phyloP scores from a whole-genome alignment of 2,113 vertebrate species.

The Eurystomus gularis region DNA sequence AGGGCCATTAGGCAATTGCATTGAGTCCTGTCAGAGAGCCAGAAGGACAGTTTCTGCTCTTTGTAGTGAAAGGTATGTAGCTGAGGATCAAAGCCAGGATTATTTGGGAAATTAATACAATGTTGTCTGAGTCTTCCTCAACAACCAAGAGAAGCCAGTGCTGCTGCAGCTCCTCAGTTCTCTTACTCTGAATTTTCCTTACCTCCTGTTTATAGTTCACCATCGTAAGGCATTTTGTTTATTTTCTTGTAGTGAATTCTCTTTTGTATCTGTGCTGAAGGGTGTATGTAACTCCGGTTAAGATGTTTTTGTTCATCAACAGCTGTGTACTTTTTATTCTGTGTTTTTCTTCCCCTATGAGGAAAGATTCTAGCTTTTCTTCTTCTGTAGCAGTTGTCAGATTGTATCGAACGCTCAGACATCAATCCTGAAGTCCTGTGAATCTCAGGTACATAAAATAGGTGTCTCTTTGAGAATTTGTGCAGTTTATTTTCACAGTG shows the following conservation, averaged over 20 bases:
- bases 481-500: not conserved
- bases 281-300: not conserved
- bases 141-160: not conserved
- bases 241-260: not conserved
- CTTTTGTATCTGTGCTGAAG: not conserved
- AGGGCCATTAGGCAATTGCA: constrained; percentile 64
- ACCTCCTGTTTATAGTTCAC: constrained; percentile 37
- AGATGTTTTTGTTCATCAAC: not conserved
- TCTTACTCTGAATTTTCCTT: not conserved
- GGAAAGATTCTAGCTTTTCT: not conserved
- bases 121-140: not conserved
- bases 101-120: not conserved
- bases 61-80: not conserved
- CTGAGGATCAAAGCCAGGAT: constrained; percentile 12
- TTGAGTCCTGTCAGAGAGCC: constrained; percentile 10
- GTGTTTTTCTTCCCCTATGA: not conserved
- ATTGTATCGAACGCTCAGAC: not conserved
- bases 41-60: constrained; percentile 6
- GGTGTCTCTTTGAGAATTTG: not conserved
- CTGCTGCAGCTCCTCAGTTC: not conserved
- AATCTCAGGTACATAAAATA: not conserved
- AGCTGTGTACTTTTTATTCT: not conserved
- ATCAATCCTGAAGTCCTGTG: not conserved
- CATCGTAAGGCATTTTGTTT: constrained; percentile 26
- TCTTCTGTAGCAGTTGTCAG: not conserved